Evolutionary conservation across 2,797 vertebrate species (phyloP).

Genomic region (Takifugu ocellatus): DNA sequence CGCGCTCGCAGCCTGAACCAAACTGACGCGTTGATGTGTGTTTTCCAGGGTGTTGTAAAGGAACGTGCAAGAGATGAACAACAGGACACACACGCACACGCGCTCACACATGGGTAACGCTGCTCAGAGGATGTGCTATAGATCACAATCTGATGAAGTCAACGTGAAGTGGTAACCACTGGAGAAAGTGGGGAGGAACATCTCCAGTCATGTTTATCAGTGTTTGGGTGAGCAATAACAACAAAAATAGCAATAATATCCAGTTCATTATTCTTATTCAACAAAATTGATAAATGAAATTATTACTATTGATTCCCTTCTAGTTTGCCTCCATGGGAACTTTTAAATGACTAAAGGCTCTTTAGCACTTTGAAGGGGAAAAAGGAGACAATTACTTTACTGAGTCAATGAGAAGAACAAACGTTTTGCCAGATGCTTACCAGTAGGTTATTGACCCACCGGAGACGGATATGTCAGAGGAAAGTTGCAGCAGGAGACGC

Average conservation of each 20-base stretch:
- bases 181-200: constrained; percentile 2
- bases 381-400: constrained; percentile 3
- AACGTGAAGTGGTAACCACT: constrained; percentile 25
- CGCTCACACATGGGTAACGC: constrained; percentile 27
- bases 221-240: neutral
- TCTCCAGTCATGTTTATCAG: neutral
- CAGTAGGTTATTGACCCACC: constrained; percentile 12
- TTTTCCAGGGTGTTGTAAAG: constrained; percentile 51
- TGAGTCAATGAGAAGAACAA: constrained; percentile 34
- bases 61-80: constrained; percentile 60
- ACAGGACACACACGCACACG: constrained; percentile 30
- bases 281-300: too few relatives aligned
- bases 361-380: neutral
- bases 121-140: constrained; percentile 4
- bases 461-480: constrained; percentile 23
- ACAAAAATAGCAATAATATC: too few relatives aligned
- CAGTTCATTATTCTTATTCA: too few relatives aligned
- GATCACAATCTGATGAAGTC: constrained; percentile 25
- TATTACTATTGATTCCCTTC: too few relatives aligned
- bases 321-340: neutral
- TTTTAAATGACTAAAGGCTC: neutral
- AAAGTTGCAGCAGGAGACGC: constrained; percentile 28
- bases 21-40: constrained; percentile 36
- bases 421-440: constrained; percentile 32
- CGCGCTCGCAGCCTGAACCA: constrained; percentile 32